Conservation (phyloP, 2,113 vertebrate species). For the Rhegmatorhina hoffmannsi region DNA sequence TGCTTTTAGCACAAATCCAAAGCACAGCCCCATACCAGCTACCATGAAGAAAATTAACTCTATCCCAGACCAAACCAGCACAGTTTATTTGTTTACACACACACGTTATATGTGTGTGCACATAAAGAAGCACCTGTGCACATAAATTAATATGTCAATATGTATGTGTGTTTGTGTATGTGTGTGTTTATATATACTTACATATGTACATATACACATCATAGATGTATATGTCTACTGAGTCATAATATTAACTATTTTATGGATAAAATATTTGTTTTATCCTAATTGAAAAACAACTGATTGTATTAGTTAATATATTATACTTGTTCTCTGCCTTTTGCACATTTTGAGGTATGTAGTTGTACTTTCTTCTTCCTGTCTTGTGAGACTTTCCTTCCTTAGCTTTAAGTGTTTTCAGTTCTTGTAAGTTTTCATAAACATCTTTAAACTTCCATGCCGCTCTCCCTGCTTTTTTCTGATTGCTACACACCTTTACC, state of each 20-base stretch:
- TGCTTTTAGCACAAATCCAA: not conserved
- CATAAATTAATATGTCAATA: not conserved
- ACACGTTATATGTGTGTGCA: fast-evolving
- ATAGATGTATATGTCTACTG: not conserved
- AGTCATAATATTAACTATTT: not conserved
- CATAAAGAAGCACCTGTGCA: not conserved
- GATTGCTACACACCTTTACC: not conserved
- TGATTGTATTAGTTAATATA: not conserved
- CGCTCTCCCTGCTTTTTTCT: not conserved
- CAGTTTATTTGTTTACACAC: not conserved
- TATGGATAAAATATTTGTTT: not conserved
- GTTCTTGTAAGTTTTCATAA: not conserved
- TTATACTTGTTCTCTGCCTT: not conserved
- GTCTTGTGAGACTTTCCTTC: not conserved
- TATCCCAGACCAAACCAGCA: not conserved
- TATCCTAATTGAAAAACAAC: not conserved
- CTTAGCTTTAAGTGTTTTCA: not conserved
- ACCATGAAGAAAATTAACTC: not conserved
- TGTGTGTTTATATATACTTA: not conserved
- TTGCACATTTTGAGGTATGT: not conserved
- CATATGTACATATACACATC: not conserved
- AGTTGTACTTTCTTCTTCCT: not conserved
- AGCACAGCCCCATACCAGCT: not conserved
- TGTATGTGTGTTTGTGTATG: not conserved
- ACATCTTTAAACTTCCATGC: not conserved